Base-by-base conservation (phyloP, 2,888 invertebrate genomes). In the Sinohyriopsis cumingii region DNA sequence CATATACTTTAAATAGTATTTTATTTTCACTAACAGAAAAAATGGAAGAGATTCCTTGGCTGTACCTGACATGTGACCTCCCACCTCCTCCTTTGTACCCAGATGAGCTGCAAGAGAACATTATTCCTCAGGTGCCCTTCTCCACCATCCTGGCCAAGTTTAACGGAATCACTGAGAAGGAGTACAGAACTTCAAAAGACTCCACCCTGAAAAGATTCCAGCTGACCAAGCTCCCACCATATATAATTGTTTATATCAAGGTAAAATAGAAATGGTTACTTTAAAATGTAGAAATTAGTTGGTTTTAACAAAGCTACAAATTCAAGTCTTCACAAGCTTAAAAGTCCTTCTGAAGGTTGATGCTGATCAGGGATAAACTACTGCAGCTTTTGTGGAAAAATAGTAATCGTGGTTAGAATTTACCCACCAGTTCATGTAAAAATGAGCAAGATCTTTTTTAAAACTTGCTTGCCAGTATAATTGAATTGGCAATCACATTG, bases 111-210 rank as follows among this genome's bases (percentile, higher is more conserved):
- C 93, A 96, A 78, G 99, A 99, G 91, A 99, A 99, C 90, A 99
- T 99, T 82, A 99, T 99, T 88, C 99, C 99, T 62, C 98, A 99
- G 92, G 96, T 97, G 0, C 99, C 98, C 89, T 92, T 99, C 55
- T 97, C 96, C 88, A 96, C 95, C 77, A 91, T 99, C 45, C 92
- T 99, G 70, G 94, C 95, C 59, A 99, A 99, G 91, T 99, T 99
- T 90, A 99, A 99, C 90, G 98, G 98, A 0, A 93, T 95, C 78
- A 92, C 94, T 6, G 98, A 99, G 84, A 99, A 98, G 90, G 99
- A 99, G 89, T 99, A 99, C 91, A 99, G 99, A 92, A 99, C 99
- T 0, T 98, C 99, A 91, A 99, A 99, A 88, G 99, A 99, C 90
- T 99, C 98, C 87, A 97, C 97, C 86, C 92, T 99, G 92, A 99